Percentiles rank a stretch among this genome's conserved stretches.
Evolutionary conservation across 1,140 invertebrate species (phyloP).

Genomic region (Adoxophyes honmai): DNA sequence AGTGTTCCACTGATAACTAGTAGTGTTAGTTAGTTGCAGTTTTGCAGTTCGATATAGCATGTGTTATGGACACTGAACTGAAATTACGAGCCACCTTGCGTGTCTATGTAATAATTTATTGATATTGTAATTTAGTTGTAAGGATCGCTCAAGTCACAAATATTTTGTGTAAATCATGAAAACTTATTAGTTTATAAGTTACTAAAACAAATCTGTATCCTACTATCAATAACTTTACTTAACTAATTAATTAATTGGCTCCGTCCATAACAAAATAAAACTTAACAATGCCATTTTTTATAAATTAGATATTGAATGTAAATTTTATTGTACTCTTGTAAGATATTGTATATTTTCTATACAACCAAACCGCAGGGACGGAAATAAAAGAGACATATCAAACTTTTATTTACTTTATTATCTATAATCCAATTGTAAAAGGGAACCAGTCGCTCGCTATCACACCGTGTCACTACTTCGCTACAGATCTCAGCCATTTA

Average conservation of each 20-base stretch:
- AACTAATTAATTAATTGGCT: no score
- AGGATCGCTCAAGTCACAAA: neutral
- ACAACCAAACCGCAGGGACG: slow-evolving; percentile 22
- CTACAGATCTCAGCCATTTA: slow-evolving; percentile 72
- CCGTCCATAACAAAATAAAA: neutral
- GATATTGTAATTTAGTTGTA: slow-evolving; percentile 6
- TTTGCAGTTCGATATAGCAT: no score
- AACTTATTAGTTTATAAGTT: neutral
- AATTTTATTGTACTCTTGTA: slow-evolving; percentile 34
- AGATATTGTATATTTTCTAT: slow-evolving; percentile 42
- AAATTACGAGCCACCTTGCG: neutral
- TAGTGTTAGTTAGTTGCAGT: no score
- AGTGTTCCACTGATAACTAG: no score
- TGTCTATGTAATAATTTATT: neutral
- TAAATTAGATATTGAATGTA: slow-evolving; percentile 23
- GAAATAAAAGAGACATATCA: slow-evolving; percentile 54
- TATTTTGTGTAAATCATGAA: no score
- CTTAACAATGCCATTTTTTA: neutral
- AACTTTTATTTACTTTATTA: slow-evolving; percentile 73
- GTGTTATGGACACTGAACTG: no score
- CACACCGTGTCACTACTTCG: slow-evolving; percentile 68
- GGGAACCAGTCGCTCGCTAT: slow-evolving; percentile 69
- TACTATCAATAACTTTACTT: no score
- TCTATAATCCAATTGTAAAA: slow-evolving; percentile 75
- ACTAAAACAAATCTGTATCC: no score